Base-by-base conservation (phyloP, 2,888 invertebrate species). In the Lepidochitona cinerea region DNA sequence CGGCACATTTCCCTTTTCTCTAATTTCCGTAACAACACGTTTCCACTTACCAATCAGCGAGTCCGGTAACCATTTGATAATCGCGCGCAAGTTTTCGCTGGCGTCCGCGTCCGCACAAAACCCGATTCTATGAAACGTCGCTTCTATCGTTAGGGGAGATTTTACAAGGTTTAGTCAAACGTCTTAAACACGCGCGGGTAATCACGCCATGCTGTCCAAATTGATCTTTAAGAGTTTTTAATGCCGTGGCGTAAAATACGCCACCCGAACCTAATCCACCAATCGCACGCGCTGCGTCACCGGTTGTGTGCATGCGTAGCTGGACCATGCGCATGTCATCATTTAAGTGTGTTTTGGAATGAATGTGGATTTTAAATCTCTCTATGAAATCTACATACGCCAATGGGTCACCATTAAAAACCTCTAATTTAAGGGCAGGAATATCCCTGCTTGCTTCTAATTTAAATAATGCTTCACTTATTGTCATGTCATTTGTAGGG, bases 351-450 rank as follows among this genome's bases (percentile, higher is more conserved):
- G 49, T 26, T 49, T 73, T 73, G 26, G 69, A 33, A 65, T 70
- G 73, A 33, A 73, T 73, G 26, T 73, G 73, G 35, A 73, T 59
- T 49, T 69, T 73, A 23, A 73, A 73, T 6, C 68, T 64, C 29
- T 73, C 73, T 2, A 73, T 49, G n/a, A 73, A 73, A 18, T 73
- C 66, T 4, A 73, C 64, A 26, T 73, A 73, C 35, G 37, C 18
- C 9, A 68, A 37, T 9, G 68, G 36, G 23, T 18, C 35, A 26
- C n/a, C 68, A 12, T 68, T n/a, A n/a, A n/a, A 35, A n/a, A 41
- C 26, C 23, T 26, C 9, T 26, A 68, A 29, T 33, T 68, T 6
- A 41, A 68, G 18, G 23, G 68, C 23, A 0, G 49, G 68, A 23
- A 68, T 68, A 33, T 68, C 49, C 23, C 68, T 36, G 32, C 41